Percentiles rank a stretch among this genome's conserved stretches.
These are phyloP conservation scores for Ostrea edulis DNA, from an alignment of 1,140 invertebrate species.

Conservation along the genomic window DNA sequence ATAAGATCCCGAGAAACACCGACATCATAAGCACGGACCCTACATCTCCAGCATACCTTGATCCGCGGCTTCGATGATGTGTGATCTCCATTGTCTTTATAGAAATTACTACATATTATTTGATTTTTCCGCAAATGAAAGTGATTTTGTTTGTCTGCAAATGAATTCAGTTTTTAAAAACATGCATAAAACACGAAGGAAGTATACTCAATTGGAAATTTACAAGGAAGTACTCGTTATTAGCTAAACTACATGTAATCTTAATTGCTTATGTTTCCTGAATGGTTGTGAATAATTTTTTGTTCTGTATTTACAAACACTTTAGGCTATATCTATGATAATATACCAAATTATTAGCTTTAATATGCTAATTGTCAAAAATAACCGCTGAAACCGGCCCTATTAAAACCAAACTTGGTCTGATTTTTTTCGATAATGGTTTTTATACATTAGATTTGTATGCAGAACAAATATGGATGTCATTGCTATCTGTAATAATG, in stretches of 20 bases:
- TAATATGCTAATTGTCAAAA: too few relatives aligned
- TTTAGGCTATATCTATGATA: too few relatives aligned
- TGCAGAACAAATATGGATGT: too few relatives aligned
- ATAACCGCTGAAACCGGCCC: too few relatives aligned
- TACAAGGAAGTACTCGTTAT: neutral
- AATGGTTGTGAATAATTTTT: too few relatives aligned
- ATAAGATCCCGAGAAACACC: neutral
- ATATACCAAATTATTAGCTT: too few relatives aligned
- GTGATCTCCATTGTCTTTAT: neutral
- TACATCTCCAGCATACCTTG: neutral
- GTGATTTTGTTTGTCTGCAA: neutral
- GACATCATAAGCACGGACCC: neutral
- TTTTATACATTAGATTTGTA: too few relatives aligned
- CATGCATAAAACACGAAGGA: neutral
- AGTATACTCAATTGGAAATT: neutral
- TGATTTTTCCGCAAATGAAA: neutral
- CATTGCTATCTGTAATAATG: too few relatives aligned
- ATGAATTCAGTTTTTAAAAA: neutral
- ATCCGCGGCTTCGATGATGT: neutral
- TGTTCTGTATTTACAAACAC: too few relatives aligned
- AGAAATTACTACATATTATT: neutral
- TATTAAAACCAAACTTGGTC: too few relatives aligned
- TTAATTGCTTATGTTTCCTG: too few relatives aligned
- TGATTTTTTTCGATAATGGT: too few relatives aligned
- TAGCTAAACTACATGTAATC: neutral